A percentile compares a stretch with the other conserved stretches of the same genome.
phyloP scores from a whole-genome alignment of 1,140 invertebrate genomes.

The Trachymyrmex cornetzi region DNA sequence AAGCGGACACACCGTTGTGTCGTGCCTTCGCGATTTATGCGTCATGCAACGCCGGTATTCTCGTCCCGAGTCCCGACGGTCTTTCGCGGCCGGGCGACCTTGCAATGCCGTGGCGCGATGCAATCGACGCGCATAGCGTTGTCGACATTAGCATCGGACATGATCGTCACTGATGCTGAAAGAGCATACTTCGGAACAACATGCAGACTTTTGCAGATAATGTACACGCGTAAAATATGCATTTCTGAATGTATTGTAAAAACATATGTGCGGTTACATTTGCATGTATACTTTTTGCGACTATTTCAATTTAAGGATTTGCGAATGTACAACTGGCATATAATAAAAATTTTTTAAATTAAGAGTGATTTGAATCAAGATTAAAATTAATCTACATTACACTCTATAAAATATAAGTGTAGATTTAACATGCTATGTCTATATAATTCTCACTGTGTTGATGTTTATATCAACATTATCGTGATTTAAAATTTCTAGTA shows the following conservation, averaged over 20 bases:
- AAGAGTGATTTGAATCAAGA: too few relatives aligned
- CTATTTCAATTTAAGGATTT: too few relatives aligned
- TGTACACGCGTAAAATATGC: not conserved
- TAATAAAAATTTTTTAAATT: too few relatives aligned
- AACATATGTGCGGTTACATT: not conserved
- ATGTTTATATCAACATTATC: too few relatives aligned
- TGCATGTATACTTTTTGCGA: too few relatives aligned
- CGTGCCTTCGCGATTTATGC: slow-evolving; percentile 58
- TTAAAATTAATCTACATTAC: too few relatives aligned
- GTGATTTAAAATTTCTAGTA: too few relatives aligned
- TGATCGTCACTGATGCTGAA: not conserved
- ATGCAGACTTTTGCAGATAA: not conserved
- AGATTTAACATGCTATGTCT: too few relatives aligned
- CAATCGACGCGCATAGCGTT: slow-evolving; percentile 54
- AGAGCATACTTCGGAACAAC: not conserved
- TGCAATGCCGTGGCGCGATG: slow-evolving; percentile 71
- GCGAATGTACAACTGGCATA: too few relatives aligned
- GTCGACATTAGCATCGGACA: slow-evolving; percentile 53
- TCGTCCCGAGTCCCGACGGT: slow-evolving; percentile 19
- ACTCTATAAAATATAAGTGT: too few relatives aligned
- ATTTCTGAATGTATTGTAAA: not conserved
- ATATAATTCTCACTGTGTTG: too few relatives aligned
- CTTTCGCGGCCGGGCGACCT: slow-evolving; percentile 71
- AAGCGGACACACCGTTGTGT: slow-evolving; percentile 3
- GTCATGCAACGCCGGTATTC: slow-evolving; percentile 65